Percentiles rank a stretch among this genome's conserved stretches.
phyloP scores from a whole-genome alignment of 2,113 vertebrate species.

The Nannospalax galili region DNA sequence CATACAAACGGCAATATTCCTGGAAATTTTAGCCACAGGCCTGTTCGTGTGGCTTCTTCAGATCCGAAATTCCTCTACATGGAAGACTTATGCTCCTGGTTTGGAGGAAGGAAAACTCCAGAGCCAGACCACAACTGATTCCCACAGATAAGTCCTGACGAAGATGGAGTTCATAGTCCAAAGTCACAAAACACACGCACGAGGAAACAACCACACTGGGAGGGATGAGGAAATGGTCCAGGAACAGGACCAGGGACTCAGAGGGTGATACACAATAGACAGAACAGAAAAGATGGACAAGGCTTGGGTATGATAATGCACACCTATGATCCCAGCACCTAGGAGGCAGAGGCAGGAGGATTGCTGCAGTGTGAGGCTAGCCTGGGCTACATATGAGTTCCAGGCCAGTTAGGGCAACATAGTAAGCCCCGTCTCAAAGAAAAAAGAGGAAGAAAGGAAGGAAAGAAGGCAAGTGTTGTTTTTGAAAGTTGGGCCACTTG shows the following conservation, averaged over 20 bases:
- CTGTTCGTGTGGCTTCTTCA: neutral
- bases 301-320: rapidly evolving
- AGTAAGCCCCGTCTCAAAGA: no score
- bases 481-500: no score
- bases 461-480: no score
- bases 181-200: rapidly evolving
- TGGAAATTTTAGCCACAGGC: neutral
- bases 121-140: neutral
- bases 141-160: neutral
- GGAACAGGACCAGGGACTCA: neutral
- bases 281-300: no score
- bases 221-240: neutral
- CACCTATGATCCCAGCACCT: rapidly evolving
- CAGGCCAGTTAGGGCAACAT: no score
- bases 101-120: neutral
- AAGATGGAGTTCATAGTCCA: neutral
- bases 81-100: neutral
- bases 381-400: no score
- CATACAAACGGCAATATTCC: neutral
- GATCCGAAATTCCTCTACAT: neutral
- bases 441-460: neutral
- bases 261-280: no score
- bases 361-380: no score
- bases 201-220: rapidly evolving
- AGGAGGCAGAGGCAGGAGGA: no score